Evolutionary conservation across 2,888 invertebrate species (phyloP).

Genomic region (Troides oblongomaculatus): DNA sequence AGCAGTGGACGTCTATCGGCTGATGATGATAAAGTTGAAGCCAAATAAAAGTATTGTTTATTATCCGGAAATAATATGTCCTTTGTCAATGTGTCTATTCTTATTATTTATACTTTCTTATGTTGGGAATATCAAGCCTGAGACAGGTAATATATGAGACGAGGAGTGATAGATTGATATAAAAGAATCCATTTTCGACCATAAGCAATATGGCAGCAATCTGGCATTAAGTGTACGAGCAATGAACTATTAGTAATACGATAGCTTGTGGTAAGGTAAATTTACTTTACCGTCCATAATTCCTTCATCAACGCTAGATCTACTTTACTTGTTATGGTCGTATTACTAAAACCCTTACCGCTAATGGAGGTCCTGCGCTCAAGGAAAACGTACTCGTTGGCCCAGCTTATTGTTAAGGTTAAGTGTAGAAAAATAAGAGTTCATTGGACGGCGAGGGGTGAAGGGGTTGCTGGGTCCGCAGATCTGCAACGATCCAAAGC

Average conservation of each 20-base stretch:
- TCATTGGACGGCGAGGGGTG: constrained; percentile 8
- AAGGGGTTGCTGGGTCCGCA: neutral
- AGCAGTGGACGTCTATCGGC: too few species aligned
- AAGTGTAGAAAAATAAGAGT: constrained; percentile 26
- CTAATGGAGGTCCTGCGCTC: constrained; percentile 28
- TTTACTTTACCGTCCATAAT: constrained; percentile 17
- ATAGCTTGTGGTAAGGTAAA: neutral
- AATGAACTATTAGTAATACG: neutral
- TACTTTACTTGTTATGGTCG: constrained; percentile 15
- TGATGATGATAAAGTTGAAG: too few species aligned
- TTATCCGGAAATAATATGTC: too few species aligned
- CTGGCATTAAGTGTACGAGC: too few species aligned
- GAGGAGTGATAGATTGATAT: too few species aligned
- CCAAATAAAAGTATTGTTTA: too few species aligned
- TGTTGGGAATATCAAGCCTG: too few species aligned
- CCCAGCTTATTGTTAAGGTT: constrained; percentile 27
- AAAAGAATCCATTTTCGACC: too few species aligned
- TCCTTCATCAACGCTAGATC: constrained; percentile 25
- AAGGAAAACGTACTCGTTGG: constrained; percentile 27
- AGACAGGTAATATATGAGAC: too few species aligned
- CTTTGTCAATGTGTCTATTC: too few species aligned
- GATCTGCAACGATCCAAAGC: constrained; percentile 6
- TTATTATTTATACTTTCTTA: too few species aligned
- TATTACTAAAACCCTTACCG: constrained; percentile 26
- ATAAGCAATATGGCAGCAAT: too few species aligned